Conservation (phyloP, 1,140 invertebrate species). For the Philaenus spumarius region DNA sequence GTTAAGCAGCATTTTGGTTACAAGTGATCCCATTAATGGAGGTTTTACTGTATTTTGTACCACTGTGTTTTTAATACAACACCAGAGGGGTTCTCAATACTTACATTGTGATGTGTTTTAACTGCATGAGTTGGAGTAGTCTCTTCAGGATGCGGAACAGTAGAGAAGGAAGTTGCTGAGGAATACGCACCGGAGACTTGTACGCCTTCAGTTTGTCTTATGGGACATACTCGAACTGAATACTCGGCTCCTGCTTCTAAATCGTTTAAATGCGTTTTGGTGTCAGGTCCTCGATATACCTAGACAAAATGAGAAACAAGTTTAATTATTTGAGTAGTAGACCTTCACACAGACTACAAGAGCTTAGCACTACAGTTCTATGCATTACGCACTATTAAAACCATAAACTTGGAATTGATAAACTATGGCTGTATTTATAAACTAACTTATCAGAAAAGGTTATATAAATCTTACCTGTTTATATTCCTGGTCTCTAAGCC, state of each 20-base stretch:
- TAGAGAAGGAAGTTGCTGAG: constrained; percentile 49
- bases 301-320: constrained; percentile 39
- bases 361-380: no score
- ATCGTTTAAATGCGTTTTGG: constrained; percentile 54
- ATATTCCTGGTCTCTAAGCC: constrained; percentile 52
- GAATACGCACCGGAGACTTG: constrained; percentile 60
- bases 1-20: no score
- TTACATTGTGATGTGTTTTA: constrained; percentile 24
- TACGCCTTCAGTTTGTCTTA: constrained; percentile 49
- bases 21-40: no score
- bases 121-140: constrained; percentile 27
- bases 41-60: constrained; percentile 27
- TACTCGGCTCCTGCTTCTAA: constrained; percentile 65
- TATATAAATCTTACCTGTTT: constrained; percentile 44
- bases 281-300: constrained; percentile 63
- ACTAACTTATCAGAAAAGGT: not conserved
- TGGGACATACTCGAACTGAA: constrained; percentile 61
- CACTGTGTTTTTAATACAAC: constrained; percentile 27
- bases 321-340: no score
- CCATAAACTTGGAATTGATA: not conserved
- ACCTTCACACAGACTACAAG: no score
- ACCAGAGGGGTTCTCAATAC: not conserved
- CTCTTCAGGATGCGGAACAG: constrained; percentile 32
- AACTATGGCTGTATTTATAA: not conserved
- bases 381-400: not conserved